Evolutionary conservation across 2,113 vertebrate species (phyloP).

Genomic region (Leptocoma aspasia): DNA sequence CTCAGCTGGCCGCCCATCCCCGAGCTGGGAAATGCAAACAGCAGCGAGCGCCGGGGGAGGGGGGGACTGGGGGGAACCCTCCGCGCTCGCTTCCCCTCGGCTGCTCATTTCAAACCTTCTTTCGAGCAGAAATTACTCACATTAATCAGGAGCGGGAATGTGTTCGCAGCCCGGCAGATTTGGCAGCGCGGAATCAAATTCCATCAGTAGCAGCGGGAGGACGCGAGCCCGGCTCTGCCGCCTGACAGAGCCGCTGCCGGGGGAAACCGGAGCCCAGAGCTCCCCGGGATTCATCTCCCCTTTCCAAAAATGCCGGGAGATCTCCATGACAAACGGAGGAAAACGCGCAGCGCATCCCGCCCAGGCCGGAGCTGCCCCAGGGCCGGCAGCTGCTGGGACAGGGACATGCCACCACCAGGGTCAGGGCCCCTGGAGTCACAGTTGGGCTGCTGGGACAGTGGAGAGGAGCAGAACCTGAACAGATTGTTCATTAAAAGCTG

Average conservation of each 20-base stretch:
- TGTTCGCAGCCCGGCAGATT: conserved; percentile 45
- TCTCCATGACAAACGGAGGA: not conserved
- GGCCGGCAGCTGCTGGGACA: not conserved
- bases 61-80: conserved; percentile 4
- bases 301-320: not conserved
- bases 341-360: not conserved
- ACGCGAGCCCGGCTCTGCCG: not conserved
- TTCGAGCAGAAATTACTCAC: conserved; percentile 63
- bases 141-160: conserved; percentile 64
- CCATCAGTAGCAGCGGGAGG: conserved; percentile 43
- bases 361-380: not conserved
- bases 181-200: conserved; percentile 57
- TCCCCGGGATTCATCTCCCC: conserved; percentile 45
- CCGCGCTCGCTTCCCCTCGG: conserved; percentile 41
- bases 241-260: conserved; percentile 27
- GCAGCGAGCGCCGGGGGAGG: not conserved
- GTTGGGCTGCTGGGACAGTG: accelerated
- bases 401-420: not conserved
- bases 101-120: conserved; percentile 67
- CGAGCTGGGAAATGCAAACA: conserved; percentile 48
- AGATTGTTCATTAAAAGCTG: not conserved
- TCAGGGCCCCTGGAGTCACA: not conserved
- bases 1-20: conserved; percentile 16
- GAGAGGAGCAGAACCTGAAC: not conserved
- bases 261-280: conserved; percentile 36